phyloP scores from a whole-genome alignment of 2,797 vertebrate genomes.

The Dromococcyx pavoninus region DNA sequence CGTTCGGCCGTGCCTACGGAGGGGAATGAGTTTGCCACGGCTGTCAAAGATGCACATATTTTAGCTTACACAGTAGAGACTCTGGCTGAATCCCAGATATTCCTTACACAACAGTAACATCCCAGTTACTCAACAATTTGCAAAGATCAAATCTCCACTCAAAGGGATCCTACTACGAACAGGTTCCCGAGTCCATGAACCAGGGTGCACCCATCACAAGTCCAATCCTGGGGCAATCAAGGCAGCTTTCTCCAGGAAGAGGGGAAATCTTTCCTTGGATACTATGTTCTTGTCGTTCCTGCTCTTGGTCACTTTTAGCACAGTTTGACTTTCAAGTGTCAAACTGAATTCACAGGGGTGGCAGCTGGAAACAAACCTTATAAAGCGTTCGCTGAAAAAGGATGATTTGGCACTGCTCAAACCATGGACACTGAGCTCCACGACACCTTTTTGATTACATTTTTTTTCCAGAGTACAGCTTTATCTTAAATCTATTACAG shows the following conservation, averaged over 20 bases:
- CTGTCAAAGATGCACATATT: rapidly evolving
- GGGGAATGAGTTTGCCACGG: not conserved
- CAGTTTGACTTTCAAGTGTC: not conserved
- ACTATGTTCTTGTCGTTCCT: not conserved
- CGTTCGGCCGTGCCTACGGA: not conserved
- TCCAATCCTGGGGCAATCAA: not conserved
- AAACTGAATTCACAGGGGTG: not conserved
- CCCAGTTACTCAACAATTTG: not conserved
- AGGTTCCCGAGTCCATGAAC: not conserved
- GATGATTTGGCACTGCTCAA: not conserved
- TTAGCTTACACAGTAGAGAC: not conserved
- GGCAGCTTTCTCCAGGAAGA: not conserved
- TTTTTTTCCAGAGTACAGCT: not conserved
- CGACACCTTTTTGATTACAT: not conserved
- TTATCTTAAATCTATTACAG: conserved; percentile 6
- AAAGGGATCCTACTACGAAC: not conserved
- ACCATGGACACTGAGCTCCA: not conserved
- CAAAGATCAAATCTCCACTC: not conserved
- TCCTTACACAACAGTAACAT: not conserved
- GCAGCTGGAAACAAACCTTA: not conserved
- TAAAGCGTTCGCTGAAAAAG: not conserved
- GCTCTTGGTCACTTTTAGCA: not conserved
- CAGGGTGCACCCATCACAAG: rapidly evolving
- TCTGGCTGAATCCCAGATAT: not conserved
- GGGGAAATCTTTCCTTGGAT: not conserved